Evolutionary conservation across 2,888 invertebrate genomes (phyloP).

Genomic region (Prostheceraeus crozeri): DNA sequence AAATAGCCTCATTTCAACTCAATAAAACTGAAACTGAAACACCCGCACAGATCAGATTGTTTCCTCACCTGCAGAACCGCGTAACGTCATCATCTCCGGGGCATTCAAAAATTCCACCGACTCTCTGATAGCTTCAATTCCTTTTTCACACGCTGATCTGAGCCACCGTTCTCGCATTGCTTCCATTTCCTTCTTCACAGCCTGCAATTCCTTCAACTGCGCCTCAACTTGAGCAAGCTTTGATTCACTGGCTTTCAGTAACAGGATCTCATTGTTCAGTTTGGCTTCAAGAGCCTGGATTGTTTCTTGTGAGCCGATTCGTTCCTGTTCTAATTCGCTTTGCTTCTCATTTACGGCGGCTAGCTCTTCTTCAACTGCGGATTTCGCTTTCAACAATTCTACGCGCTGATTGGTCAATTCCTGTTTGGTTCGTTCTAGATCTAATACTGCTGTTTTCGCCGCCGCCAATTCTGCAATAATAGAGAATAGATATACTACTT

Average conservation of each 20-base stretch:
- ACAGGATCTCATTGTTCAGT: not conserved
- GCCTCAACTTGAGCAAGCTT: not conserved
- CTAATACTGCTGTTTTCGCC: constrained; percentile 5
- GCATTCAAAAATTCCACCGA: constrained; percentile 17
- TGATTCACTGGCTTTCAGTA: constrained; percentile 12
- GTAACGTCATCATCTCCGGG: constrained; percentile 8
- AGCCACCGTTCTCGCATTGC: constrained; percentile 24
- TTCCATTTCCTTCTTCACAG: constrained; percentile 42
- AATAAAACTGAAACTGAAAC: too few relatives aligned
- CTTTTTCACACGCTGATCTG: not conserved
- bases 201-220: constrained; percentile 40
- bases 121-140: constrained; percentile 9
- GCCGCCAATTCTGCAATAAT: constrained; percentile 10
- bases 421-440: constrained; percentile 4
- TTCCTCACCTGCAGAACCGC: constrained; percentile 61
- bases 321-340: not conserved
- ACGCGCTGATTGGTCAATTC: not conserved
- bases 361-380: too few relatives aligned
- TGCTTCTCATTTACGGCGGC: not conserved
- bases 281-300: constrained; percentile 3
- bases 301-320: not conserved
- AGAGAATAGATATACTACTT: too few relatives aligned
- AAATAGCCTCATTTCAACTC: too few relatives aligned
- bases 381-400: too few relatives aligned
- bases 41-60: too few relatives aligned